Evolutionary conservation across 1,140 invertebrate genomes (phyloP).

Genomic region (Apis dorsata): DNA sequence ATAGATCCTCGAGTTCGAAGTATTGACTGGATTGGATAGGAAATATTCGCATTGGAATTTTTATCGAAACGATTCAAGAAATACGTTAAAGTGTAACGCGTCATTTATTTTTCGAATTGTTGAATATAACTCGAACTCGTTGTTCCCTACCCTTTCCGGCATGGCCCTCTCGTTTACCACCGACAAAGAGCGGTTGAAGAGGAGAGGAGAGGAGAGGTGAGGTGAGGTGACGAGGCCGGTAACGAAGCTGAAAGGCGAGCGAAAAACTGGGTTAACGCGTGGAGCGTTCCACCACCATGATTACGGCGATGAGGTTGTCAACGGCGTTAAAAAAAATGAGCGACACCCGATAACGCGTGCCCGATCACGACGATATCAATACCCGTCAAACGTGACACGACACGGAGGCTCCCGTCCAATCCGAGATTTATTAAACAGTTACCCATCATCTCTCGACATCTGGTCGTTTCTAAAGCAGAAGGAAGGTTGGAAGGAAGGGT

Average conservation of each 20-base stretch:
- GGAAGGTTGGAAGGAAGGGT: neutral
- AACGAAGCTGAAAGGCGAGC: neutral
- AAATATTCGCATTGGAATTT: no score
- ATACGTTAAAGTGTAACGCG: no score
- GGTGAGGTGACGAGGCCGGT: neutral
- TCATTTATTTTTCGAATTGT: no score
- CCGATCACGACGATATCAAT: neutral
- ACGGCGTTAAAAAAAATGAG: neutral
- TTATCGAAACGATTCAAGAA: no score
- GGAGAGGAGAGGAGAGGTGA: neutral
- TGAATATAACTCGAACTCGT: no score
- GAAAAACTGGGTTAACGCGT: slow-evolving; percentile 1
- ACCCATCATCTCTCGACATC: no score
- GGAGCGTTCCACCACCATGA: neutral
- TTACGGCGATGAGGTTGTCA: neutral
- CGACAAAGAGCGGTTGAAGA: neutral
- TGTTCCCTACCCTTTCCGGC: no score
- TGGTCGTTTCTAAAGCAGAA: no score
- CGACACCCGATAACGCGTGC: neutral
- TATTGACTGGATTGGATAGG: no score
- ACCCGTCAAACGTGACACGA: neutral
- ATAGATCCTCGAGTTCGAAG: no score
- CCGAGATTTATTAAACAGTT: neutral
- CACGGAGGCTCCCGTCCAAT: no score
- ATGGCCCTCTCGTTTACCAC: neutral